phyloP scores from a whole-genome alignment of 2,113 vertebrate genomes.

The Himantopus leucocephalus region DNA sequence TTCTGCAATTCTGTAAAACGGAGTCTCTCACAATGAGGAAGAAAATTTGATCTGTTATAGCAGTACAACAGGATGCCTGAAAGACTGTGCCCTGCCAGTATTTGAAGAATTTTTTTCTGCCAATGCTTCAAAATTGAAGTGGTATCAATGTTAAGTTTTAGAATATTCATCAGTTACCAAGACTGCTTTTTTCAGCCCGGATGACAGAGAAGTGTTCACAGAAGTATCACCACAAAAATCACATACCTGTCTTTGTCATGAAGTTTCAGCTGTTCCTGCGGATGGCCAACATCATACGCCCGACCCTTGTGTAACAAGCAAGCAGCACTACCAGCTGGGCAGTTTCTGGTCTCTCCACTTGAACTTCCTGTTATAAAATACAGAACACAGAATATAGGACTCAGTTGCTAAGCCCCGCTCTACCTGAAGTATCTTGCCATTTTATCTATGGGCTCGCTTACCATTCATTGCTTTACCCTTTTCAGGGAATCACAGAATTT shows the following conservation, averaged over 20 bases:
- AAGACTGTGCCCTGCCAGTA: neutral
- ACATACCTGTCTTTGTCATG: constrained; percentile 81
- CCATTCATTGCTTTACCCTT: neutral
- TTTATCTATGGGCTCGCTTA: neutral
- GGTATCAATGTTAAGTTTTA: neutral
- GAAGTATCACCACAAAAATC: neutral
- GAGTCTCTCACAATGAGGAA: neutral
- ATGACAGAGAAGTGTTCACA: neutral
- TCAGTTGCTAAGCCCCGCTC: neutral
- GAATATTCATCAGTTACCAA: neutral
- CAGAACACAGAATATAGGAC: neutral
- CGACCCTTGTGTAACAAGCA: constrained; percentile 77
- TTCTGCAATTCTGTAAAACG: neutral
- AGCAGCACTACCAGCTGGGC: constrained; percentile 82
- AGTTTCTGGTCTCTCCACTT: constrained; percentile 63
- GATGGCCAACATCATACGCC: constrained; percentile 81
- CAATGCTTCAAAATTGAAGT: neutral
- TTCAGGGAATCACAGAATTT: neutral
- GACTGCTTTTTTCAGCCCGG: neutral
- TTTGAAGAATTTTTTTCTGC: neutral
- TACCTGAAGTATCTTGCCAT: neutral
- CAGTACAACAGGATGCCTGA: neutral
- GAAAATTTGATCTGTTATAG: neutral
- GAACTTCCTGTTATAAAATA: constrained; percentile 7
- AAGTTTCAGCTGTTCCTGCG: constrained; percentile 74